Conservation (phyloP, 2,888 invertebrate species). For the Lissocephala sabroskyi region DNA sequence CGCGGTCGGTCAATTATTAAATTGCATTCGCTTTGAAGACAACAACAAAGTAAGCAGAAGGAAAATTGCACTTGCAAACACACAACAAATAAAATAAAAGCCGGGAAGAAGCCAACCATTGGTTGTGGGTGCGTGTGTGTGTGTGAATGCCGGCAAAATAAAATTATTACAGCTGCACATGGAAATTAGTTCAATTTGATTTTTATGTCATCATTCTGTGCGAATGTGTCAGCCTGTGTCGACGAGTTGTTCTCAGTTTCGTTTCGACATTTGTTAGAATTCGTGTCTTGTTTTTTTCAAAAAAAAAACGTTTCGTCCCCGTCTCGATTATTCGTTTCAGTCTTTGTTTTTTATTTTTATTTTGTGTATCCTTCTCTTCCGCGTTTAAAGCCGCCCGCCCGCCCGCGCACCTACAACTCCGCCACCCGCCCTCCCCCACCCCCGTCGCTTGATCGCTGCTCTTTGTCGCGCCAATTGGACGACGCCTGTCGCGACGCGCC, state of each 20-base stretch:
- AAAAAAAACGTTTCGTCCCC: constrained; percentile 3
- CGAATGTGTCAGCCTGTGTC: too few species aligned
- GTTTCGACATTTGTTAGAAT: constrained; percentile 9
- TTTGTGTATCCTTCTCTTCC: constrained; percentile 3
- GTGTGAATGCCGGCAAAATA: too few species aligned
- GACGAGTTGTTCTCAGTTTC: constrained; percentile 4
- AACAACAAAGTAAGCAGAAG: constrained; percentile 6
- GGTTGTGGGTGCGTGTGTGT: too few species aligned
- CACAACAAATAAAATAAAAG: background rate
- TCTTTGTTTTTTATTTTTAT: constrained; percentile 21
- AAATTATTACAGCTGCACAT: too few species aligned
- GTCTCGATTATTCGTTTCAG: constrained; percentile 5
- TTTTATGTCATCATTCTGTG: constrained; percentile 8
- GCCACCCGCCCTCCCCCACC: background rate
- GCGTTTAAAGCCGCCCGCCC: background rate
- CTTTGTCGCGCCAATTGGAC: too few species aligned
- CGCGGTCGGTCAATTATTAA: constrained; percentile 20
- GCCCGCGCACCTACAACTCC: background rate
- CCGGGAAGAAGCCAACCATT: too few species aligned
- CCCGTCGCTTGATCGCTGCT: too few species aligned
- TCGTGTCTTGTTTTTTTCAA: constrained; percentile 11
- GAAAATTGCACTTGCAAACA: too few species aligned
- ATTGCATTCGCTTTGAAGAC: constrained; percentile 23
- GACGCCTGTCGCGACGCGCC: too few species aligned
- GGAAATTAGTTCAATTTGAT: constrained; percentile 12